These are phyloP conservation scores for Heliconius ismenius DNA, from an alignment of 2,888 invertebrate species.

Conservation along the genomic window DNA sequence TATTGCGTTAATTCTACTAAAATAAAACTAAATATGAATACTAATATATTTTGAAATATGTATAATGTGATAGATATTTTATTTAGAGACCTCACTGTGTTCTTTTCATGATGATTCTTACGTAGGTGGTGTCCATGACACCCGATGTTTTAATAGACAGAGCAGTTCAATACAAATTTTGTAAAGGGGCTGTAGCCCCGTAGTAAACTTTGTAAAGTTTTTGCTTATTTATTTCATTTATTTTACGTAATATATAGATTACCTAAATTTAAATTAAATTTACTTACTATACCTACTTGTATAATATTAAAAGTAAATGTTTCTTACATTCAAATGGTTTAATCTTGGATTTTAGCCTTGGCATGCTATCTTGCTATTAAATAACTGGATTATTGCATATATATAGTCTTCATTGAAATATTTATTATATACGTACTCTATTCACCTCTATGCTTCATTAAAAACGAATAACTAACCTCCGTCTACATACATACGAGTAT, in stretches of 20 bases:
- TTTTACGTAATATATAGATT: too few species aligned
- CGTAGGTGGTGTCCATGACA: conserved; percentile 14
- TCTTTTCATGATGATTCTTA: neutral
- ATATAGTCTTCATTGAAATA: conserved; percentile 21
- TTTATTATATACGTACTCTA: conserved; percentile 11
- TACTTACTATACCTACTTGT: neutral
- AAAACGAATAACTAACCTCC: conserved; percentile 2
- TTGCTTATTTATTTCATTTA: too few species aligned
- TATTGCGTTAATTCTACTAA: neutral
- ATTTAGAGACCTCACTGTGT: neutral
- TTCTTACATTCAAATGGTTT: conserved; percentile 10
- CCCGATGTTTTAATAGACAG: neutral
- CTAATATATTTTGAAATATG: neutral
- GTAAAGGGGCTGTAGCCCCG: too few species aligned
- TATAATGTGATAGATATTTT: neutral
- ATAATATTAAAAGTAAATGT: neutral
- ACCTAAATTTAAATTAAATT: too few species aligned
- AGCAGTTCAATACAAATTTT: neutral
- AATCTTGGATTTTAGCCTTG: conserved; percentile 22
- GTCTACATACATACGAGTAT: neutral
- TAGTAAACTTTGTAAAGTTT: too few species aligned
- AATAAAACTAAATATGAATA: neutral
- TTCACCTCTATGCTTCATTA: conserved; percentile 21
- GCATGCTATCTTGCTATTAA: conserved; percentile 12
- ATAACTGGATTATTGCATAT: conserved; percentile 27